Evolutionary conservation across 1,140 invertebrate genomes (phyloP).

Genomic region (Drosophila bifasciata): DNA sequence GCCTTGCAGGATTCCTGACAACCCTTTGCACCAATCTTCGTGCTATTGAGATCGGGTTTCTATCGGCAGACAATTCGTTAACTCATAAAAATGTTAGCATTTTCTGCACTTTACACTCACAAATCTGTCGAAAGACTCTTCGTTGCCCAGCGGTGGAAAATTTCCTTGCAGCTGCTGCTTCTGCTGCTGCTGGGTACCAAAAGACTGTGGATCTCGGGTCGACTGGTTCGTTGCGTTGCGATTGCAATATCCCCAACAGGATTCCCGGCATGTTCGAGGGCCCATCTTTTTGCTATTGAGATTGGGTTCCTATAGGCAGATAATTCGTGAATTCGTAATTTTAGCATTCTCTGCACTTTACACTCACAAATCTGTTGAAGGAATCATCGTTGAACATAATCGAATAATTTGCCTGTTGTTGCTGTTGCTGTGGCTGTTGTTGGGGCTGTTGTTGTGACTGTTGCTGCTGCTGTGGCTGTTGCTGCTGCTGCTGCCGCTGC

Average conservation of each 20-base stretch:
- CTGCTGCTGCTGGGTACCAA: too few relatives aligned
- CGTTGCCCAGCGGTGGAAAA: too few relatives aligned
- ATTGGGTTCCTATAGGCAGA: conserved; percentile 28
- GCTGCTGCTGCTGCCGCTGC: conserved; percentile 1
- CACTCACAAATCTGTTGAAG: conserved; percentile 38
- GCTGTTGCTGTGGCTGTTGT: background rate
- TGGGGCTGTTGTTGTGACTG: background rate
- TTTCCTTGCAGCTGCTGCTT: background rate
- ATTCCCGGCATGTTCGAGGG: background rate
- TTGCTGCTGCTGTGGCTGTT: background rate
- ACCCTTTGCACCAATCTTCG: conserved; percentile 7
- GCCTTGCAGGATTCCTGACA: background rate
- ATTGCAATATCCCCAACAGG: background rate
- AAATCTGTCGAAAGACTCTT: background rate
- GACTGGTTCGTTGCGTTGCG: background rate
- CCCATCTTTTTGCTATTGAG: conserved; percentile 44
- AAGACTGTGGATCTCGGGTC: too few relatives aligned
- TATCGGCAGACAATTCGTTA: conserved; percentile 5
- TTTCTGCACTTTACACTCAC: conserved; percentile 9
- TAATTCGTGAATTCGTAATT: background rate
- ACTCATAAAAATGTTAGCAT: background rate
- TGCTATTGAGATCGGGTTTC: conserved; percentile 31
- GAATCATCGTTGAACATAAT: conserved; percentile 1
- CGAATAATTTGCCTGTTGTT: background rate
- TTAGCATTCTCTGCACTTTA: background rate